Conservation (phyloP, 2,113 vertebrate species). For the Narcine bancroftii region DNA sequence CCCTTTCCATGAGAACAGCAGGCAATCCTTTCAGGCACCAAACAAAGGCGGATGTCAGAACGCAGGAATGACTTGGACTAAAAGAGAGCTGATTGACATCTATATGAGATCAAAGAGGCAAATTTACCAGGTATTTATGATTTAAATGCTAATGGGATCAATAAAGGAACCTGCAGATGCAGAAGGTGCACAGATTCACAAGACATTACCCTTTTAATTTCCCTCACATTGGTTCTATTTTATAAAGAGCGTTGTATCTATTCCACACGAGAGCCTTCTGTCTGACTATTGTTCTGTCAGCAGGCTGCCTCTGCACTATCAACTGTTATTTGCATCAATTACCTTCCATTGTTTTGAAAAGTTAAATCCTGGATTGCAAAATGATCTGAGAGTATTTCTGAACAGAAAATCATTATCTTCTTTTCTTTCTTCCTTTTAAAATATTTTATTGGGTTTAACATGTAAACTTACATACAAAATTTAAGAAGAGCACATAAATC, state of each 20-base stretch:
- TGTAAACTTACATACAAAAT: too few species aligned
- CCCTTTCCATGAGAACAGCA: slow-evolving; percentile 57
- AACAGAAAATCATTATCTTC: not conserved
- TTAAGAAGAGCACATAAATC: too few species aligned
- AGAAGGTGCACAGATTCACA: not conserved
- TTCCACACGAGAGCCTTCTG: not conserved
- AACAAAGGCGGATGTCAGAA: slow-evolving; percentile 64
- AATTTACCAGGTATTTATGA: slow-evolving; percentile 59
- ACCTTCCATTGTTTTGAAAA: not conserved
- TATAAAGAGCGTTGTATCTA: not conserved
- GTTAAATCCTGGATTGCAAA: not conserved
- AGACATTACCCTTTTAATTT: not conserved
- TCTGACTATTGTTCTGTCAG: not conserved
- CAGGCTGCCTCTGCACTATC: not conserved
- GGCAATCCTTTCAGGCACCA: slow-evolving; percentile 55
- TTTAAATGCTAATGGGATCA: slow-evolving; percentile 57
- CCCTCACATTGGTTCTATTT: not conserved
- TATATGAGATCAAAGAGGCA: slow-evolving; percentile 62
- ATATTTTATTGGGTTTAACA: too few species aligned
- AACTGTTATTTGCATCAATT: not conserved
- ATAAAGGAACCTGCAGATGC: slow-evolving; percentile 48
- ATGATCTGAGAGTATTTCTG: not conserved
- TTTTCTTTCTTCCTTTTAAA: too few species aligned
- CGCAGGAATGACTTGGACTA: slow-evolving; percentile 53
- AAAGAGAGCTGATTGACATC: slow-evolving; percentile 64